Base-by-base conservation (phyloP, 2,113 vertebrate genomes). In the Tetrao urogallus region DNA sequence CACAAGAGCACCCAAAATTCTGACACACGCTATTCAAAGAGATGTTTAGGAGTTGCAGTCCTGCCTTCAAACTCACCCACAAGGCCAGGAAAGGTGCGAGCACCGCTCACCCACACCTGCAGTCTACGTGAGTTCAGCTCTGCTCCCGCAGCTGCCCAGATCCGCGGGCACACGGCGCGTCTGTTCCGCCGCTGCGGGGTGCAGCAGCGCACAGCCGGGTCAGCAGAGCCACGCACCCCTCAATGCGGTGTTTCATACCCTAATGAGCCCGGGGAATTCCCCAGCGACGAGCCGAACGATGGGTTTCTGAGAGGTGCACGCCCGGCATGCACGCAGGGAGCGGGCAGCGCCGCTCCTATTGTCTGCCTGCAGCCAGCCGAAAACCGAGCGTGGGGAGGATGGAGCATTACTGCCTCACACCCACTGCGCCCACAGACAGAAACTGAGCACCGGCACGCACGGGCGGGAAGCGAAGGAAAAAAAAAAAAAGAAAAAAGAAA, bases 141-240 rank as follows among this genome's bases (percentile, higher is more conserved):
- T n/a, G 18, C 60, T 56, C 63, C 0, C 0, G 20, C 47, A 45
- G 13, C 18, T 4, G 19, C 4, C 54, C 61, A 28, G 40, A 36
- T 21, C 13, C 0, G 5, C 24, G 56, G 52, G 50, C 13, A 52
- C 63, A 54, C 52, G 27, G 27, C 28, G 52, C 6, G 9, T 54
- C 52, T 27, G 27, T 16, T 17, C 52, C 52, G 27, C 50, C 50
- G 8, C 50, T 27, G 50, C 43, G 30, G 56, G 42, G 36, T 4
- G 43, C 82, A 40, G 52, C 2, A 13, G 65, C 11, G 8, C 65
- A 90, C 27, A 16, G 52, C 52, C 52, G 27, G 27, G 27, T 28
- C 52, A 54, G 14, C 20, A 71, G 52, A 1, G 5, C 56, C 34
- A 5, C 52, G 9, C 52, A 54, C 8, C 27, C 27, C 52, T 54